Conservation (phyloP, 2,888 invertebrate genomes). For the Subacronicta megacephala region DNA sequence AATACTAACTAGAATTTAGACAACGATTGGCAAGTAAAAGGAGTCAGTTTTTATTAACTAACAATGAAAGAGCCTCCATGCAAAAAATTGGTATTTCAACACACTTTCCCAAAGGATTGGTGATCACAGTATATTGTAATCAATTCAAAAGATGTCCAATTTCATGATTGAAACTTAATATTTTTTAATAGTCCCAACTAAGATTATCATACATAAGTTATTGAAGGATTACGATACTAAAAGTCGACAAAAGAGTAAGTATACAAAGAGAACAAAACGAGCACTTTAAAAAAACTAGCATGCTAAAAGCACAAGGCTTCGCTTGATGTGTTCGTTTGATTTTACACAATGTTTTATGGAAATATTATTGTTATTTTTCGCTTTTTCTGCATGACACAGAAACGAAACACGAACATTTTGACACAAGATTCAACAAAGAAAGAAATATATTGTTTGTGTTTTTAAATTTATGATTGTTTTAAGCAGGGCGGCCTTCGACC, state of each 20-base stretch:
- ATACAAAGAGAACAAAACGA: conserved; percentile 3
- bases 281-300: conserved; percentile 52
- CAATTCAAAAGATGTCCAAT: neutral
- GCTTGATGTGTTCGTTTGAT: conserved; percentile 64
- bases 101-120: neutral
- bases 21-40: too few species aligned
- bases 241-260: conserved; percentile 29
- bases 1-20: too few species aligned
- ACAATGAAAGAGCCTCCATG: neutral
- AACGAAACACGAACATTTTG: conserved; percentile 28
- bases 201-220: neutral
- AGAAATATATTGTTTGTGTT: neutral
- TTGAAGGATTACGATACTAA: neutral
- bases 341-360: conserved; percentile 48
- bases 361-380: conserved; percentile 45
- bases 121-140: neutral
- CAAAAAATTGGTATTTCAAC: too few species aligned
- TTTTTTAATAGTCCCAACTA: neutral
- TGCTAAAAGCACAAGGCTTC: conserved; percentile 67
- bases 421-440: conserved; percentile 9
- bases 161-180: neutral
- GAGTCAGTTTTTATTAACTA: too few species aligned
- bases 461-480: conserved; percentile 38
- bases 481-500: conserved; percentile 90
- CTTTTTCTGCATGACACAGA: conserved; percentile 52